Percentiles rank a stretch among this genome's conserved stretches.
Evolutionary conservation across 1,140 invertebrate genomes (phyloP).

Genomic region (Matsumurasca onukii): DNA sequence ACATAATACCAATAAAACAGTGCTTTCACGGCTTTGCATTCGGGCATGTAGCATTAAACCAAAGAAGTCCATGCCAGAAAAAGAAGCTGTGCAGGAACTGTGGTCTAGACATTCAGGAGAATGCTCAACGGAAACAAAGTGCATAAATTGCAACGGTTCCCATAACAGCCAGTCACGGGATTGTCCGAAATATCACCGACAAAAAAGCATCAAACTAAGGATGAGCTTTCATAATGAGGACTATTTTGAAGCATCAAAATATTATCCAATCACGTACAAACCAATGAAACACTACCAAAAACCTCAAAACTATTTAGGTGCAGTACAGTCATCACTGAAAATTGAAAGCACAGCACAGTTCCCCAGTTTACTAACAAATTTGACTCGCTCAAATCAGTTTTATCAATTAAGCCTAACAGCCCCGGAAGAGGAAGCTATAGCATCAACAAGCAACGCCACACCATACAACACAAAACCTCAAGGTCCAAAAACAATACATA

Average conservation of each 20-base stretch:
- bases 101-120: neutral
- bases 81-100: neutral
- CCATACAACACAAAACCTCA: too few species aligned
- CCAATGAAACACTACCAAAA: neutral
- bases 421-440: neutral
- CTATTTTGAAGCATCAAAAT: neutral
- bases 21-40: neutral
- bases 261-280: neutral
- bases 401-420: neutral
- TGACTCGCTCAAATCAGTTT: neutral
- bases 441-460: too few species aligned
- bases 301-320: neutral
- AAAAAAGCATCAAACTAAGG: neutral
- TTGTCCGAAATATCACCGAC: neutral
- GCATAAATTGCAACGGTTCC: neutral
- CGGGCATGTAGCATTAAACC: too few species aligned
- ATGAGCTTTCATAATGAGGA: constrained; percentile 2
- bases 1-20: constrained; percentile 1
- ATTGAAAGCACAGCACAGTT: neutral
- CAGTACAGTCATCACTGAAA: neutral
- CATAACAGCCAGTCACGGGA: neutral
- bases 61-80: neutral
- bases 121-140: neutral
- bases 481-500: too few species aligned
- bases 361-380: neutral